Evolutionary conservation across 2,797 vertebrate species (phyloP).

Genomic region (Odontamblyopus rebecca): DNA sequence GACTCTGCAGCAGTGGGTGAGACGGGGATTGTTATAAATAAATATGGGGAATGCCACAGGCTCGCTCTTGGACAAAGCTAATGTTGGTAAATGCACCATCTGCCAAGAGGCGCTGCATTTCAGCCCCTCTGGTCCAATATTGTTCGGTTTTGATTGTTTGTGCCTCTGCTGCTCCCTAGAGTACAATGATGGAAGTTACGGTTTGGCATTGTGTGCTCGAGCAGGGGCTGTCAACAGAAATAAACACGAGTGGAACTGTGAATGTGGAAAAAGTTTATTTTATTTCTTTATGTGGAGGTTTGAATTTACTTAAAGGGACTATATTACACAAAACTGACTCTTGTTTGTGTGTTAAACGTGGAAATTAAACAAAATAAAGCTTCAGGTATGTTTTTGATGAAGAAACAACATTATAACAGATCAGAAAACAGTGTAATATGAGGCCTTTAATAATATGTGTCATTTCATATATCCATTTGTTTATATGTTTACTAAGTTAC

Average conservation of each 20-base stretch:
- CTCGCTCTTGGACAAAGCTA: background rate
- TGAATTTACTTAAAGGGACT: too few species aligned
- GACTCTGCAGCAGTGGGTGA: background rate
- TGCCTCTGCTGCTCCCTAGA: slow-evolving; percentile 61
- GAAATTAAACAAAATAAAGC: too few species aligned
- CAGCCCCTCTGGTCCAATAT: background rate
- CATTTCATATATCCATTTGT: too few species aligned
- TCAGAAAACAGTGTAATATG: too few species aligned
- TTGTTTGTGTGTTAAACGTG: too few species aligned
- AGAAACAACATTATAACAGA: too few species aligned
- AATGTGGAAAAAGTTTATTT: background rate
- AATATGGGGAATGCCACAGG: slow-evolving; percentile 1
- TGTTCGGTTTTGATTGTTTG: slow-evolving; percentile 25
- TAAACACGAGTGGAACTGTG: background rate
- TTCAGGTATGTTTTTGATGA: too few species aligned
- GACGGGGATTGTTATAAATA: background rate
- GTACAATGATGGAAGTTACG: slow-evolving; percentile 30
- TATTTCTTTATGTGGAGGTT: too few species aligned
- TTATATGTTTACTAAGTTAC: too few species aligned
- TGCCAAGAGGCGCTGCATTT: slow-evolving; percentile 2
- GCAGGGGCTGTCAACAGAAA: background rate
- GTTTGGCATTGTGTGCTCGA: slow-evolving; percentile 4
- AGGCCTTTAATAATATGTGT: too few species aligned
- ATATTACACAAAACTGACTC: too few species aligned
- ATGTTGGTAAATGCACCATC: slow-evolving; percentile 10